Conservation (phyloP, 53 echinoderm and acorn worm species). For the Mesocentrotus franciscanus region DNA sequence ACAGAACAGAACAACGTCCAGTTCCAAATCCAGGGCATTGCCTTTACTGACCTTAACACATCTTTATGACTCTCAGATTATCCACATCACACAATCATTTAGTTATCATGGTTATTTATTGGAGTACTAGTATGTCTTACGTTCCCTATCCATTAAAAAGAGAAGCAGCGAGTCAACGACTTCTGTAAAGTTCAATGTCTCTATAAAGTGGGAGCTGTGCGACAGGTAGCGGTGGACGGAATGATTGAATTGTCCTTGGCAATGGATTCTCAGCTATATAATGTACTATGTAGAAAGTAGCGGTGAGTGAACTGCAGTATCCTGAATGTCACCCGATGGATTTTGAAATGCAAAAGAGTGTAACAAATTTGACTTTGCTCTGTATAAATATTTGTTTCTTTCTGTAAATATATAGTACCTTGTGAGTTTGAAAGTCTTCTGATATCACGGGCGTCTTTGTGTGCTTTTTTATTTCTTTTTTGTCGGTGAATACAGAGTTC, state of each 20-base stretch:
- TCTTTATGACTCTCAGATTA: neutral
- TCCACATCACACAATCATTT: neutral
- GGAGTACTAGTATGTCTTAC: neutral
- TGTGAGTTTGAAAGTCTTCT: too few species aligned
- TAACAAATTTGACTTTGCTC: too few species aligned
- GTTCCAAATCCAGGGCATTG: neutral
- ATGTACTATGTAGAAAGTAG: neutral
- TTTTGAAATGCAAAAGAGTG: too few species aligned
- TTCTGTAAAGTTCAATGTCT: slow-evolving; percentile 7
- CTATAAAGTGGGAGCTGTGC: too few species aligned
- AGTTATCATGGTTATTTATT: neutral
- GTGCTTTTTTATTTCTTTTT: too few species aligned
- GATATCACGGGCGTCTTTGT: too few species aligned
- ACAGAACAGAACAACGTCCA: neutral
- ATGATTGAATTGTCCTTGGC: neutral
- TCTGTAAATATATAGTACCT: too few species aligned
- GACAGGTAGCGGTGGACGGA: neutral
- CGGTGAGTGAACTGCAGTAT: neutral
- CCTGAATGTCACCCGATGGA: neutral
- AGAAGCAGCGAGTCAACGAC: neutral
- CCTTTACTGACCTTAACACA: neutral
- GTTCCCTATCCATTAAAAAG: neutral
- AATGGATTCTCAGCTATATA: neutral
- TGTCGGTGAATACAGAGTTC: too few species aligned
- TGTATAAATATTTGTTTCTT: too few species aligned